These are phyloP conservation scores for Bos taurus DNA, from an alignment of 2,113 vertebrate species.

Conservation along the genomic window DNA sequence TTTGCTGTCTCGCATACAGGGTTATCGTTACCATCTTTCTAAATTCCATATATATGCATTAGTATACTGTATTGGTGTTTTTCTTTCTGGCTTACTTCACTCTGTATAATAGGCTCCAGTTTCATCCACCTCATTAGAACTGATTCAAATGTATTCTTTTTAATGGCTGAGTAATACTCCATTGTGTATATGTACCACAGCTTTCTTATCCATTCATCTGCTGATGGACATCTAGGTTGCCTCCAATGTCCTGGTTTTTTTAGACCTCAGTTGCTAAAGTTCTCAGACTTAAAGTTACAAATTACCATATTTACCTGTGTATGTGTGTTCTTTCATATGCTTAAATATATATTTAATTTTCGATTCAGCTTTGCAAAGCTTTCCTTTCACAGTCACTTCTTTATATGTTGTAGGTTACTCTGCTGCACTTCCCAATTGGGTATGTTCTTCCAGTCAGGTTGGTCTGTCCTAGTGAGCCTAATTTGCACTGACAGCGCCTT, in stretches of 20 bases:
- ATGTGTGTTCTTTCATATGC: neutral
- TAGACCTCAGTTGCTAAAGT: neutral
- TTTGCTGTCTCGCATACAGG: no score
- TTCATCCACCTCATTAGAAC: no score
- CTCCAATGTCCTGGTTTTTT: neutral
- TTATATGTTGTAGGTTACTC: neutral
- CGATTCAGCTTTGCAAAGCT: neutral
- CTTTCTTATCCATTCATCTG: no score
- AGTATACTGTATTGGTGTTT: no score
- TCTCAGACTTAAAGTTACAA: neutral
- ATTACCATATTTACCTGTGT: neutral
- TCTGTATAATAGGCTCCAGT: no score
- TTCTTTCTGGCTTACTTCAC: no score
- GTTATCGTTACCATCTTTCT: no score
- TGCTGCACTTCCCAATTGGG: neutral
- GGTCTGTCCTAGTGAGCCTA: neutral
- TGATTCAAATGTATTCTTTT: no score
- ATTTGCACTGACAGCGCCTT: rapidly evolving
- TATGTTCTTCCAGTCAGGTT: neutral
- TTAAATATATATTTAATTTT: neutral
- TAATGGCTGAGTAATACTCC: no score
- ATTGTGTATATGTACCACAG: no score
- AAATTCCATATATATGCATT: no score
- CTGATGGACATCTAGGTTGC: no score
- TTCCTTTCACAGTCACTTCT: neutral